A percentile compares a stretch with the other conserved stretches of the same genome.
These are phyloP conservation scores for Gymnocheta viridis DNA, from an alignment of 2,888 invertebrate species.

Conservation along the genomic window DNA sequence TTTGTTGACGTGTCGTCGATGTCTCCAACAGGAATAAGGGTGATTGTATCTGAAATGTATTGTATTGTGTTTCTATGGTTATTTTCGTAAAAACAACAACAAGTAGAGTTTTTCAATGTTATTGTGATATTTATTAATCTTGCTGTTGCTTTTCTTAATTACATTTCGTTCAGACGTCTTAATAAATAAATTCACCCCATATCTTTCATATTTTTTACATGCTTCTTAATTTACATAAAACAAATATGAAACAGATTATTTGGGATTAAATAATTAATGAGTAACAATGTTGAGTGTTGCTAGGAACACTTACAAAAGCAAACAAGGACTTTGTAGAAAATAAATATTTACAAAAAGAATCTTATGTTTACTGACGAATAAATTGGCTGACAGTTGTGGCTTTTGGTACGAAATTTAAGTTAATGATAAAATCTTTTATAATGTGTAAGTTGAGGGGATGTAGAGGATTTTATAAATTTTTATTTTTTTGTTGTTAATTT, in stretches of 20 bases:
- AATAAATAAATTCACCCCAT: not conserved
- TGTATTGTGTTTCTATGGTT: no score
- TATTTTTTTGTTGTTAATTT: not conserved
- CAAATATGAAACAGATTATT: not conserved
- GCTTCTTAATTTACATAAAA: not conserved
- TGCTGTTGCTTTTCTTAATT: not conserved
- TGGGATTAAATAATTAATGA: constrained; percentile 22
- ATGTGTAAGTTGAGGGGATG: not conserved
- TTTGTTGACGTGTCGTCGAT: no score
- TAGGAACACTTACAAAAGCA: not conserved
- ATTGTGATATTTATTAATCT: not conserved
- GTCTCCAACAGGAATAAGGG: no score
- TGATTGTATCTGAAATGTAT: no score
- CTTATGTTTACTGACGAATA: not conserved
- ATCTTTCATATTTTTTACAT: no score
- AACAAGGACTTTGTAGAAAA: not conserved
- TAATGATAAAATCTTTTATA: not conserved
- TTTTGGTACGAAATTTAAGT: not conserved
- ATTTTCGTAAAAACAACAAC: not conserved
- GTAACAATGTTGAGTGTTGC: not conserved
- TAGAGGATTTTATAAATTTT: not conserved
- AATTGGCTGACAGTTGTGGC: not conserved
- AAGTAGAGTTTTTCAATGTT: not conserved
- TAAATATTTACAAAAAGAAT: no score
- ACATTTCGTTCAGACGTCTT: not conserved